Conservation (phyloP, 2,888 invertebrate genomes). For the Archips xylosteana region DNA sequence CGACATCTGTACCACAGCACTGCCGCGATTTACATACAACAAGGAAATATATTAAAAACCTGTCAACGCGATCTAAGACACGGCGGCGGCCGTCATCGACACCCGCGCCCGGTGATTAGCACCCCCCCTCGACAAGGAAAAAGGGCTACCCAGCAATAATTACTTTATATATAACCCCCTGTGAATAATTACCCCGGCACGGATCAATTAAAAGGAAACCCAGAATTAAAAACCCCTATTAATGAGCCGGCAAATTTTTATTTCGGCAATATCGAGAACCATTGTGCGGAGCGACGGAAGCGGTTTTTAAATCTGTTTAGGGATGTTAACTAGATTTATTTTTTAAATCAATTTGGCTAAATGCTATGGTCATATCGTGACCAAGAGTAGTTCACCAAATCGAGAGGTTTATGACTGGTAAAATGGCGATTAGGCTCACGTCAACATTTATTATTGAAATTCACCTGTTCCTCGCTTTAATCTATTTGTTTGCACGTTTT, state of each 20-base stretch:
- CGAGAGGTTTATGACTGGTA: no score
- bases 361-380: background rate
- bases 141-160: constrained; percentile 83
- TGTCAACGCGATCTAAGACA: constrained; percentile 80
- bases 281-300: constrained; percentile 22
- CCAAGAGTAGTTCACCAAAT: background rate
- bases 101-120: constrained; percentile 80
- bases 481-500: no score
- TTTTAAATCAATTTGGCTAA: constrained; percentile 2
- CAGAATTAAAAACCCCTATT: constrained; percentile 72
- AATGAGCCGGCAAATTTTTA: constrained; percentile 80
- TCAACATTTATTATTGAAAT: background rate
- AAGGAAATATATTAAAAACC: constrained; percentile 84
- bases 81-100: constrained; percentile 80
- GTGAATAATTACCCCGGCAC: constrained; percentile 82
- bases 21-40: constrained; percentile 74
- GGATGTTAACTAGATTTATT: background rate
- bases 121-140: constrained; percentile 70
- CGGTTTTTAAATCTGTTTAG: constrained; percentile 14
- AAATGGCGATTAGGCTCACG: background rate
- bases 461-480: background rate
- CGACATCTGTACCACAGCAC: constrained; percentile 63
- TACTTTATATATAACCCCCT: constrained; percentile 80
- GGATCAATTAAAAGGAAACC: constrained; percentile 81
- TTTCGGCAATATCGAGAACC: constrained; percentile 48